Percentiles rank a stretch among this genome's conserved stretches.
Evolutionary conservation across 92 coral and sea anemone genomes (phyloP).

Genomic region (Ricordea florida): DNA sequence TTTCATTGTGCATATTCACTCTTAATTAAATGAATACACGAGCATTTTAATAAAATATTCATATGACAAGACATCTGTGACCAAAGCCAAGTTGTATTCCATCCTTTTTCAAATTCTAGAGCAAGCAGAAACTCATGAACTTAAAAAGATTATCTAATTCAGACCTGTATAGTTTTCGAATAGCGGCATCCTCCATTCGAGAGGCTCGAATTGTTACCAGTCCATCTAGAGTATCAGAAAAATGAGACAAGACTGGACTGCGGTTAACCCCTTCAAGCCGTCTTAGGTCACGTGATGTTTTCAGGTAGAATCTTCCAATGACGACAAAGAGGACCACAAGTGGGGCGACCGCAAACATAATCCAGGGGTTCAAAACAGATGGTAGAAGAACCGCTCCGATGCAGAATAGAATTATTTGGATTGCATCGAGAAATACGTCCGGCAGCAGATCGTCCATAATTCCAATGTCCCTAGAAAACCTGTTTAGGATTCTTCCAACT

Average conservation of each 20-base stretch:
- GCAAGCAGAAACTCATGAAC: too few relatives aligned
- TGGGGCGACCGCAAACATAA: conserved; percentile 32
- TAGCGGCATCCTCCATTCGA: conserved; percentile 14
- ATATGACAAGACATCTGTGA: too few relatives aligned
- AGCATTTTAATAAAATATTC: too few relatives aligned
- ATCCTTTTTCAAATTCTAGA: too few relatives aligned
- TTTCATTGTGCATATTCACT: too few relatives aligned
- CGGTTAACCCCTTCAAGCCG: conserved; percentile 44
- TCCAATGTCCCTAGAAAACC: conserved; percentile 58
- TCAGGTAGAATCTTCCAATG: conserved; percentile 31
- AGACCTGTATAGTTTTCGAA: conserved; percentile 26
- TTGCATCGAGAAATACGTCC: conserved; percentile 6
- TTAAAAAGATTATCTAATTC: not conserved
- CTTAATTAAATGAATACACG: too few relatives aligned
- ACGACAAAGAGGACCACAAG: conserved; percentile 9
- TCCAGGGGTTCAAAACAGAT: conserved; percentile 51
- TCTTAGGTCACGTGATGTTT: conserved; percentile 46
- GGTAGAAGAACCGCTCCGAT: conserved; percentile 24
- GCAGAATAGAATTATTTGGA: conserved; percentile 5
- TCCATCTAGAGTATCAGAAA: conserved; percentile 32
- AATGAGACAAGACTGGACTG: conserved; percentile 24
- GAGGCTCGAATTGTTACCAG: conserved; percentile 42
- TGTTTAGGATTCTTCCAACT: conserved; percentile 72
- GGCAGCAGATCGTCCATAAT: conserved; percentile 52
- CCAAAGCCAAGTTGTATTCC: too few relatives aligned